Evolutionary conservation across 2,797 vertebrate species (phyloP).

Genomic region (Diceros bicornis): DNA sequence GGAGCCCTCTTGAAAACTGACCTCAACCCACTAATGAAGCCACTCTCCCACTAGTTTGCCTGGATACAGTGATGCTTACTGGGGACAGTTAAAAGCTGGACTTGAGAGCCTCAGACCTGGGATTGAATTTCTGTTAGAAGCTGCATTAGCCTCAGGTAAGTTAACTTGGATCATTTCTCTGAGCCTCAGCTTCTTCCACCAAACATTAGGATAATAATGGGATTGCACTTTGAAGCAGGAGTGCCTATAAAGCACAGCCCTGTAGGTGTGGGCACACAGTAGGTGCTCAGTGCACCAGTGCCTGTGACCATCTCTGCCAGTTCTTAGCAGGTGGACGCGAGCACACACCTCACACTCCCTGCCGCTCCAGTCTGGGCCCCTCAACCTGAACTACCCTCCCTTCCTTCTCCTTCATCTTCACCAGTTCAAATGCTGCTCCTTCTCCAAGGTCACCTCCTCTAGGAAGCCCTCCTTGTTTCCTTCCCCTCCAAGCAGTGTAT

Average conservation of each 20-base stretch:
- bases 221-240: background rate
- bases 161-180: background rate
- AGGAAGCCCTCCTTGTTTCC: constrained; percentile 19
- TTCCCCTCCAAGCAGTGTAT: background rate
- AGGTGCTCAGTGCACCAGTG: background rate
- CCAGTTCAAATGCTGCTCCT: background rate
- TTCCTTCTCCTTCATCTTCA: background rate
- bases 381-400: background rate
- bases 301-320: background rate
- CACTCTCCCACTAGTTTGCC: background rate
- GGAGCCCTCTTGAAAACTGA: background rate
- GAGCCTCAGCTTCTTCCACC: background rate
- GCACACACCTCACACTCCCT: background rate
- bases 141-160: background rate
- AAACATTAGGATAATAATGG: background rate
- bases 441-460: background rate
- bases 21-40: background rate
- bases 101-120: background rate
- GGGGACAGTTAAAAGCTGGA: background rate
- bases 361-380: background rate
- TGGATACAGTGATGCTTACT: background rate
- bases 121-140: background rate
- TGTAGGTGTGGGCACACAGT: too few relatives aligned
- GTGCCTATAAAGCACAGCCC: background rate
- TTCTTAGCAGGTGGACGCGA: background rate